These are phyloP conservation scores for Thera obeliscata DNA, from an alignment of 2,888 invertebrate species.

Conservation along the genomic window DNA sequence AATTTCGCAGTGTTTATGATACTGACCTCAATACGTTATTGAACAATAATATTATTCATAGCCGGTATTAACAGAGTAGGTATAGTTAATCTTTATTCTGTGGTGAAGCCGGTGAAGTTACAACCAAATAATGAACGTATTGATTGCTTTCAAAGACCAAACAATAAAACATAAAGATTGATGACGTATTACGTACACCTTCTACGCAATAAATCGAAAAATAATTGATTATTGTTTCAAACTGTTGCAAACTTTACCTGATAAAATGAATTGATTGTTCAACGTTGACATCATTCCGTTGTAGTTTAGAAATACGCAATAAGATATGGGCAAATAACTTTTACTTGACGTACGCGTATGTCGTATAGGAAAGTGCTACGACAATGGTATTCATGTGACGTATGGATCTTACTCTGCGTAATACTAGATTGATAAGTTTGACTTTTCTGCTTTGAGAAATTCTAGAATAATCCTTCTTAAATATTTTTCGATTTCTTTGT, in stretches of 20 bases:
- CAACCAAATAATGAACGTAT: slow-evolving; percentile 14
- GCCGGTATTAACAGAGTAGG: slow-evolving; percentile 1
- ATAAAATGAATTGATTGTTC: slow-evolving; percentile 12
- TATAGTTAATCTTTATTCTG: slow-evolving; percentile 12
- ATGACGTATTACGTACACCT: slow-evolving; percentile 19
- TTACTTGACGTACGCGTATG: background rate
- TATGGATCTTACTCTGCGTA: no score
- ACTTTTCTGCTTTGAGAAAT: no score
- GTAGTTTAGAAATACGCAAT: slow-evolving; percentile 2
- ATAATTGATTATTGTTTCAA: slow-evolving; percentile 11
- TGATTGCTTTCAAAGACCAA: slow-evolving; percentile 19
- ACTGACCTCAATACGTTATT: slow-evolving; percentile 25
- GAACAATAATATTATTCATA: slow-evolving; percentile 17
- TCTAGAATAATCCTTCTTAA: no score
- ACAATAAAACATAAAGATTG: slow-evolving; percentile 23
- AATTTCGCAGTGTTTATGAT: slow-evolving; percentile 13
- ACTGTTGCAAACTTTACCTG: slow-evolving; percentile 2
- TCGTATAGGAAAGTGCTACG: background rate
- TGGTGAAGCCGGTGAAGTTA: slow-evolving; percentile 1
- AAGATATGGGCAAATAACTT: background rate
- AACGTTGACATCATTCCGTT: slow-evolving; percentile 15
- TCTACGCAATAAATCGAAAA: slow-evolving; percentile 11
- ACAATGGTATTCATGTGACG: no score
- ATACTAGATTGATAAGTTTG: no score
- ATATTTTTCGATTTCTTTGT: no score